Conservation (phyloP, 2,888 invertebrate species). For the Zaprionus lineosus region DNA sequence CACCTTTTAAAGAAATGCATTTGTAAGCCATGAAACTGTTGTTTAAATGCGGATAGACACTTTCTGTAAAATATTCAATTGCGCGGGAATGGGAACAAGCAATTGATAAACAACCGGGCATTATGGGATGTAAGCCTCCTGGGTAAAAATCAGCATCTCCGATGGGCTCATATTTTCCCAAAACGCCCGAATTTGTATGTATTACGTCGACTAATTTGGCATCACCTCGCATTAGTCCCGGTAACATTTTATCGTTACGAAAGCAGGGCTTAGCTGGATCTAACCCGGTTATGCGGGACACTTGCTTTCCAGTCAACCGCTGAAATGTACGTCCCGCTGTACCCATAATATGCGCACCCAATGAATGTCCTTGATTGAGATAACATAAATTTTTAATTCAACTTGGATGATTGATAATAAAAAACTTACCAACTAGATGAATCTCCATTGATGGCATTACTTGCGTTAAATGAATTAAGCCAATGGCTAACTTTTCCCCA, state of each 20-base stretch:
- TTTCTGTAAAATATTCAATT: conserved; percentile 78
- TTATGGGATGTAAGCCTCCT: conserved; percentile 74
- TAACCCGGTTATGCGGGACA: conserved; percentile 80
- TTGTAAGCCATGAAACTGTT: conserved; percentile 71
- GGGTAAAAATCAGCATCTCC: conserved; percentile 82
- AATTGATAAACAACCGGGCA: conserved; percentile 72
- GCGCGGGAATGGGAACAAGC: conserved; percentile 78
- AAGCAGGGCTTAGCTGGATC: conserved; percentile 82
- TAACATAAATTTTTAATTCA: neutral
- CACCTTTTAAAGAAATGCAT: conserved; percentile 67
- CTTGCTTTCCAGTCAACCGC: conserved; percentile 63
- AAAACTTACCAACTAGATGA: conserved; percentile 72
- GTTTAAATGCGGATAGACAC: conserved; percentile 74
- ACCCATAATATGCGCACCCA: conserved; percentile 82
- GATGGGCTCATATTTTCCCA: conserved; percentile 75
- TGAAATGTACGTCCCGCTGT: conserved; percentile 76
- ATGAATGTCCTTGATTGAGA: conserved; percentile 72
- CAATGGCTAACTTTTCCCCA: conserved; percentile 72
- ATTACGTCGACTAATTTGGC: conserved; percentile 80
- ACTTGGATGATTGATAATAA: neutral
- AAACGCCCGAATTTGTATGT: conserved; percentile 78
- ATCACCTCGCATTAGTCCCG: conserved; percentile 75
- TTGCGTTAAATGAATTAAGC: conserved; percentile 64
- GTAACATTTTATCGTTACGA: conserved; percentile 63
- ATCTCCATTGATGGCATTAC: conserved; percentile 72